Conservation (phyloP, 2,888 invertebrate genomes). For the Hesperia comma region DNA sequence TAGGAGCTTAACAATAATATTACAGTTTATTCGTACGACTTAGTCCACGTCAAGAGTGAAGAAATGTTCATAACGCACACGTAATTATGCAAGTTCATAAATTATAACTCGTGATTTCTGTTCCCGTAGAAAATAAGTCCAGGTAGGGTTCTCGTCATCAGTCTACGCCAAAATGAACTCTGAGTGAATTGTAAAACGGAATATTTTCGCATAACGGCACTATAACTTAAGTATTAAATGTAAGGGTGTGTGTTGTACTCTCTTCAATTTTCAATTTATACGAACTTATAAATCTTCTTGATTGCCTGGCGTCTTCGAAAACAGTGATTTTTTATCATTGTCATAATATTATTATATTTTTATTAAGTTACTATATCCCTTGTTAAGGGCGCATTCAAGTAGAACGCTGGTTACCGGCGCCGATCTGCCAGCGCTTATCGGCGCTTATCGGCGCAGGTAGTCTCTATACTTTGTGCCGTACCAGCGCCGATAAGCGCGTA, state of each 20-base stretch:
- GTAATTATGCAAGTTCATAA: constrained; percentile 11
- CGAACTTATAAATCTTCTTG: constrained; percentile 12
- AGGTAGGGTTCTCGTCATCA: not conserved
- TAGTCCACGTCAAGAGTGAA: not conserved
- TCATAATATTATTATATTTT: not conserved
- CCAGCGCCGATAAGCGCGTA: too few relatives aligned
- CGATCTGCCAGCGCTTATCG: too few relatives aligned
- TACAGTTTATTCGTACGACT: not conserved
- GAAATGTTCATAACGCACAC: constrained; percentile 8
- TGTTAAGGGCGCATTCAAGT: too few relatives aligned
- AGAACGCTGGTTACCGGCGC: too few relatives aligned
- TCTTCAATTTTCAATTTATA: constrained; percentile 19
- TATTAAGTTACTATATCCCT: too few relatives aligned
- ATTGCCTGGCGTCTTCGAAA: constrained; percentile 9
- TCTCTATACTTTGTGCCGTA: too few relatives aligned
- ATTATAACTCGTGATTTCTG: constrained; percentile 11
- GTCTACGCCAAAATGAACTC: not conserved
- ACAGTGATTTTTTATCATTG: not conserved
- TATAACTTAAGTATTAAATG: not conserved
- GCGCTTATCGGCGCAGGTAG: too few relatives aligned
- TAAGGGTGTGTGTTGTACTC: constrained; percentile 5
- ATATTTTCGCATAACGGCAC: not conserved
- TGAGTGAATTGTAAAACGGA: not conserved
- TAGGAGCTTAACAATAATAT: too few relatives aligned
- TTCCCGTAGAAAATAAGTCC: constrained; percentile 9